These are phyloP conservation scores for Acleris emargana DNA, from an alignment of 2,888 invertebrate species.

Conservation along the genomic window DNA sequence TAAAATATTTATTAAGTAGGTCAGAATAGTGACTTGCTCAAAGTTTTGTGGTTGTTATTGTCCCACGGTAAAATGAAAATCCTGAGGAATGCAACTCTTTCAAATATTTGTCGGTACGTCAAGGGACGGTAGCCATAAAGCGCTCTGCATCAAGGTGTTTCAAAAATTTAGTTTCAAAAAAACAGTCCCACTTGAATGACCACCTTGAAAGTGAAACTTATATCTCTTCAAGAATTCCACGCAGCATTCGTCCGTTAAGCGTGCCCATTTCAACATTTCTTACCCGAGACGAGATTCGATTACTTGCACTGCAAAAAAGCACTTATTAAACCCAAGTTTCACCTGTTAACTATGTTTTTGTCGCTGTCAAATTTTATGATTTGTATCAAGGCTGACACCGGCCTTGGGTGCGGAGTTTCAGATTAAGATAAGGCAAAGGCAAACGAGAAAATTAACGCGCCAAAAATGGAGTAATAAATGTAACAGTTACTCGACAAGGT, in stretches of 20 bases:
- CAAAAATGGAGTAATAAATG: slow-evolving; percentile 15
- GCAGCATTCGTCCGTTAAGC: slow-evolving; percentile 33
- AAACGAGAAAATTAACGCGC: slow-evolving; percentile 30
- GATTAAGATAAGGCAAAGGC: slow-evolving; percentile 34
- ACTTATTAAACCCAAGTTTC: slow-evolving; percentile 13
- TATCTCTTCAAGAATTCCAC: slow-evolving; percentile 32
- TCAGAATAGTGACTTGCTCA: too few relatives aligned
- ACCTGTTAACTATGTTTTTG: slow-evolving; percentile 15
- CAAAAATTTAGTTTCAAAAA: neutral
- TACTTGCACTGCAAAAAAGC: slow-evolving; percentile 11
- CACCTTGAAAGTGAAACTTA: slow-evolving; percentile 38
- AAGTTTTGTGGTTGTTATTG: too few relatives aligned
- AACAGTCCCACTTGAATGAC: slow-evolving; percentile 35
- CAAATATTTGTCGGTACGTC: too few relatives aligned
- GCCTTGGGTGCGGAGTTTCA: slow-evolving; percentile 29
- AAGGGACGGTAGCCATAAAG: neutral
- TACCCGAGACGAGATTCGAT: slow-evolving; percentile 23
- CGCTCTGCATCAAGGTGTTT: neutral
- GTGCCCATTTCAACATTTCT: slow-evolving; percentile 33
- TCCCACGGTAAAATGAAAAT: too few relatives aligned
- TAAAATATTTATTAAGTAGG: too few relatives aligned
- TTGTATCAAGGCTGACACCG: slow-evolving; percentile 21
- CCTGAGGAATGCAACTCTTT: too few relatives aligned
- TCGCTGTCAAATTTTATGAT: slow-evolving; percentile 15
- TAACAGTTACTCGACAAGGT: slow-evolving; percentile 10